phyloP scores from a whole-genome alignment of 2,888 invertebrate species.

The Gryllus longicercus region DNA sequence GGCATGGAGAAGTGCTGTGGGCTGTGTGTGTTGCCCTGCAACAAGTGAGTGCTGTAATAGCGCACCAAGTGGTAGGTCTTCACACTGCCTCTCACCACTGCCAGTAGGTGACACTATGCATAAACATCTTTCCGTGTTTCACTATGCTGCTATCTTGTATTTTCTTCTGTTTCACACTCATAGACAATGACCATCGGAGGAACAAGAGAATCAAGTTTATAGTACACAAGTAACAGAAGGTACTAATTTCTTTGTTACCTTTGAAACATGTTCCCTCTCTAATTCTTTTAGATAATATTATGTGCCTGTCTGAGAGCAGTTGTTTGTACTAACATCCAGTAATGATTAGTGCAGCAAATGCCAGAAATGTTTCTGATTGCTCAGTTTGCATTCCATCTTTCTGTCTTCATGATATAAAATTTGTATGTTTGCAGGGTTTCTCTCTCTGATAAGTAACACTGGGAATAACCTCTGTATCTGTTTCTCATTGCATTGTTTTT shows the following conservation, averaged over 20 bases:
- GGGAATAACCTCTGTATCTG: not conserved
- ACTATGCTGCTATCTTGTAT: conserved; percentile 1
- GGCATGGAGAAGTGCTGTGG: conserved; percentile 99
- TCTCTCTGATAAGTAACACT: not conserved
- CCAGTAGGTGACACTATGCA: not conserved
- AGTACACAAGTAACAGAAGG: no score
- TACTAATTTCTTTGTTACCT: no score
- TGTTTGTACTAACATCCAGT: not conserved
- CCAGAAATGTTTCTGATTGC: not conserved
- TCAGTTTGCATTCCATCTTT: not conserved
- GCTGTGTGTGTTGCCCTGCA: conserved; percentile 96
- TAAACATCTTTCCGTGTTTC: not conserved
- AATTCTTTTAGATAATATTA: not conserved
- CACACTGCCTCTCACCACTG: conserved; percentile 9
- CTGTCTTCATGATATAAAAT: not conserved
- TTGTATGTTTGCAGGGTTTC: not conserved
- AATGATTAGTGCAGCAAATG: conserved; percentile 22
- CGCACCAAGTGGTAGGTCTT: not conserved
- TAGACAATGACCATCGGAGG: not conserved
- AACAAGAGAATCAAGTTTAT: no score
- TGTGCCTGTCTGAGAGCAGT: not conserved
- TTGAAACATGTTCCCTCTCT: no score
- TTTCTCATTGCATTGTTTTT: conserved; percentile 1
- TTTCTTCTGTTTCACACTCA: not conserved
- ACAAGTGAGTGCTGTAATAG: conserved; percentile 56